Evolutionary conservation across 2,797 vertebrate species (phyloP).

Genomic region (Chrysolophus pictus): DNA sequence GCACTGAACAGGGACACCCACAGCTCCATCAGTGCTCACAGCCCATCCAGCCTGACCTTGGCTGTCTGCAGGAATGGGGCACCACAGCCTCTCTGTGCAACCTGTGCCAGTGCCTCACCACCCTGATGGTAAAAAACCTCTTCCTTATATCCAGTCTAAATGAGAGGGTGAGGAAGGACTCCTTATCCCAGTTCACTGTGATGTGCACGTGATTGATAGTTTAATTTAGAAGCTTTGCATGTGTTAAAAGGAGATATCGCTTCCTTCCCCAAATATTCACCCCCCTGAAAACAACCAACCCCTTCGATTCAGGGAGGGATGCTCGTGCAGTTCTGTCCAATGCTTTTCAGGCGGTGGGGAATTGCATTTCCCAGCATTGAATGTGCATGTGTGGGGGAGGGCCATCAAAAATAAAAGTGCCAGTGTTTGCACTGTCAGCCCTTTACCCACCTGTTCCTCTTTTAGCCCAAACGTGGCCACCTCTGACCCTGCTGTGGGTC

Average conservation of each 20-base stretch:
- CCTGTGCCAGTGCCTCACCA: too few species aligned
- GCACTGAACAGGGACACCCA: too few species aligned
- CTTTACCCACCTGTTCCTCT: conserved; percentile 73
- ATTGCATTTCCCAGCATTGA: rapidly evolving
- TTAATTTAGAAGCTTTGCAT: not conserved
- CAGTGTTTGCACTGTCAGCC: conserved; percentile 46
- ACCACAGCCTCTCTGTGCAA: too few species aligned
- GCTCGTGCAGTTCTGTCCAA: not conserved
- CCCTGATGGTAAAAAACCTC: too few species aligned
- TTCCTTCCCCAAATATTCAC: not conserved
- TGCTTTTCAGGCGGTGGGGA: not conserved
- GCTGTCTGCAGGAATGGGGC: too few species aligned
- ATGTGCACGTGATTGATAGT: rapidly evolving
- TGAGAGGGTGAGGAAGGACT: not conserved
- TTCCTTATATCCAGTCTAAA: too few species aligned
- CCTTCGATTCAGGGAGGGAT: not conserved
- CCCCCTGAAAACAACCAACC: not conserved
- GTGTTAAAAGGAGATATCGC: not conserved
- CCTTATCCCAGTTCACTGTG: rapidly evolving
- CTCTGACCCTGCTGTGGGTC: conserved; percentile 65
- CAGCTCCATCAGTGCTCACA: too few species aligned
- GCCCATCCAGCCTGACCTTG: too few species aligned
- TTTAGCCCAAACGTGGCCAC: conserved; percentile 60
- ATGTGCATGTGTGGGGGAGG: not conserved
- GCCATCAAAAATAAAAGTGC: conserved; percentile 47